Evolutionary conservation across 2,797 vertebrate species (phyloP), one percentile per base, ranked within the genome.

Genomic region (Chelon auratus): DNA sequence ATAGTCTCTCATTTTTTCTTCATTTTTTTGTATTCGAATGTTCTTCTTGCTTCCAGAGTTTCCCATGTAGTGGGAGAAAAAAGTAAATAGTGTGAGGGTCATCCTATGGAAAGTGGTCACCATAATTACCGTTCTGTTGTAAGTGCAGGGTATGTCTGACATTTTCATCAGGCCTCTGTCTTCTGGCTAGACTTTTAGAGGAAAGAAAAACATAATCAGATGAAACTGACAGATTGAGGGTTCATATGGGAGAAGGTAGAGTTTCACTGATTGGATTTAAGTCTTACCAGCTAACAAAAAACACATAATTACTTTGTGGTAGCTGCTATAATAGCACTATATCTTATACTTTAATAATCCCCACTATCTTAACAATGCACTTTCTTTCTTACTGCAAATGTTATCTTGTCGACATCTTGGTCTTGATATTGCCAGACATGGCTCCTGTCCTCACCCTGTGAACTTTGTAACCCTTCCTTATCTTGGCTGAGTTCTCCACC

Each of bases 61-160:
- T 76, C 72, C 62, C 62, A 64, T 84, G 71, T 72, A 69, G 68
- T 20, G 62, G 77, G 26, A 78, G 69, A 76, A 76, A 80, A 87
- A 89, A 83, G 55, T 54, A 80, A 87, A 88, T 65, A 80, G 52
- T 78, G 67, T 9, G 74, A 86, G 68, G 88, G 83, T 87, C 84
- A 85, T 90, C 77, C 68, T 88, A 87, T 90, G 88, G 87, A 92
- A 92, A 88, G 62, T 53, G 62, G 70, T 91, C 73, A 70, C 75
- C 71, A 75, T 89, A 90, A 92, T 91, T 89, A 85, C 77, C 20
- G 33, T 68, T 77, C 75, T 63, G 59, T 66, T 85, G 75, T 89
- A 80, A 87, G 75, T 79, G 70, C 45, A 84, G 78, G 73, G 65
- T 74, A 74, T 84, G 79, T 80, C 77, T 83, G 80, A 77, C 61